Conservation (phyloP, 2,797 vertebrate species). For the Chelon labrosus region DNA sequence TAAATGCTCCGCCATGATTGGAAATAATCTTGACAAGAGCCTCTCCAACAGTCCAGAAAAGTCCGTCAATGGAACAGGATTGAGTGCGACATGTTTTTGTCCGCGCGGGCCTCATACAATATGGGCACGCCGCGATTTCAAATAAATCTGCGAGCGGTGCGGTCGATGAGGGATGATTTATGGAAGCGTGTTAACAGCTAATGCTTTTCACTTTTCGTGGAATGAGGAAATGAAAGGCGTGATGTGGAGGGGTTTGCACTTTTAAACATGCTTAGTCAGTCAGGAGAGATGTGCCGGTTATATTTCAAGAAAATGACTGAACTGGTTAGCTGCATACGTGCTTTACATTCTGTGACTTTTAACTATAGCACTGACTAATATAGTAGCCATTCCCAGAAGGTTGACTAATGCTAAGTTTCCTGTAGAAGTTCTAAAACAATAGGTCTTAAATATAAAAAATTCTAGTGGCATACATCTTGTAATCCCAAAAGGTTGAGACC, state of each 20-base stretch:
- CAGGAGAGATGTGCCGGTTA: neutral
- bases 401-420: too few relatives aligned
- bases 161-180: slow-evolving; percentile 32
- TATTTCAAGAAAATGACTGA: slow-evolving; percentile 6
- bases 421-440: too few relatives aligned
- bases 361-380: too few relatives aligned
- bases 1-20: slow-evolving; percentile 67
- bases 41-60: slow-evolving; percentile 53
- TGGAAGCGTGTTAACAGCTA: slow-evolving; percentile 13
- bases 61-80: slow-evolving; percentile 53
- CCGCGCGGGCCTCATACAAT: slow-evolving; percentile 11
- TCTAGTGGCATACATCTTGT: too few relatives aligned
- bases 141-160: slow-evolving; percentile 31
- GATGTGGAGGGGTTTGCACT: slow-evolving; percentile 4
- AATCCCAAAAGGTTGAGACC: too few relatives aligned
- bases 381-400: too few relatives aligned
- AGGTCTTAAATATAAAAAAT: too few relatives aligned
- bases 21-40: slow-evolving; percentile 74
- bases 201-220: slow-evolving; percentile 32
- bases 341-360: too few relatives aligned
- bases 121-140: slow-evolving; percentile 21
- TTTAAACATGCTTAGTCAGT: neutral
- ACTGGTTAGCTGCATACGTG: neutral
- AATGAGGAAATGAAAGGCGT: slow-evolving; percentile 11
- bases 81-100: slow-evolving; percentile 52